These are phyloP conservation scores for Phrynosoma platyrhinos DNA, from an alignment of 2,113 vertebrate species.

Conservation along the genomic window DNA sequence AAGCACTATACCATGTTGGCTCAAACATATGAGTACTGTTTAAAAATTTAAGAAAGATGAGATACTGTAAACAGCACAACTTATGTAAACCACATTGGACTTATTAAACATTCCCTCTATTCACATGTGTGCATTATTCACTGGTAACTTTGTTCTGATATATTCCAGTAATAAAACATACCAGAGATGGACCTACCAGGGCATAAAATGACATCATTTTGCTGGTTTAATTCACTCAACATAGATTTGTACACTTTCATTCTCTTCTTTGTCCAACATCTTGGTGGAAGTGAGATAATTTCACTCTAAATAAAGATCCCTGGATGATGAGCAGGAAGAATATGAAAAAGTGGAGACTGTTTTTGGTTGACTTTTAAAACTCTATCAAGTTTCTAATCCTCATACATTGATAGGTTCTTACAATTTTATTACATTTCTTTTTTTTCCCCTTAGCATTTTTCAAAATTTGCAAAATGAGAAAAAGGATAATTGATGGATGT, in stretches of 20 bases:
- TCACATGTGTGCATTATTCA: constrained; percentile 19
- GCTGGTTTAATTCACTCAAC: constrained; percentile 21
- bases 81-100: constrained; percentile 10
- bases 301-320: not conserved
- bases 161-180: constrained; percentile 28
- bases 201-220: constrained; percentile 48
- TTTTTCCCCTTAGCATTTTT: too few species aligned
- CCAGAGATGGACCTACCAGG: constrained; percentile 27
- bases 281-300: not conserved
- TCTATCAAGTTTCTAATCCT: too few species aligned
- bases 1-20: too few species aligned
- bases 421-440: too few species aligned
- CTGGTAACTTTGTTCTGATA: constrained; percentile 22
- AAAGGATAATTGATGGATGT: too few species aligned
- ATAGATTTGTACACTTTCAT: not conserved
- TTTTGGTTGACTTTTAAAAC: too few species aligned
- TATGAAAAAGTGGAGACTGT: too few species aligned
- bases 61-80: not conserved
- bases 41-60: not conserved
- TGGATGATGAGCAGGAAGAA: too few species aligned
- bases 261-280: not conserved
- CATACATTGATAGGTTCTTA: too few species aligned
- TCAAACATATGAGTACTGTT: not conserved
- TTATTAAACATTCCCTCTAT: constrained; percentile 6
- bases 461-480: too few species aligned